Evolutionary conservation across 2,113 vertebrate species (phyloP).

Genomic region (Spheniscus mendiculus): DNA sequence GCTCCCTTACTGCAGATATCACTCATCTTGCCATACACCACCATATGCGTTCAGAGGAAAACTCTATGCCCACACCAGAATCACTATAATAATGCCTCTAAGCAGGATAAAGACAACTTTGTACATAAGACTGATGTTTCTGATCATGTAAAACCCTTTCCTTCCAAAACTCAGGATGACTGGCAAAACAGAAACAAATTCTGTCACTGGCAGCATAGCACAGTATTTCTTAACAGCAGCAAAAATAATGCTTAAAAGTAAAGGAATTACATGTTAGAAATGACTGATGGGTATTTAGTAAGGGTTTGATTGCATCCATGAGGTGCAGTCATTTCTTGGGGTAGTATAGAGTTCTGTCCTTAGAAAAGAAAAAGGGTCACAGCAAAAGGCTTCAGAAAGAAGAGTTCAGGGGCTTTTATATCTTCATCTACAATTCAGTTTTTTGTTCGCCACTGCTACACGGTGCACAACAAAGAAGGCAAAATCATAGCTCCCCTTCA

Average conservation of each 20-base stretch:
- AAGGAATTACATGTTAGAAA: neutral
- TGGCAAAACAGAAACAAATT: neutral
- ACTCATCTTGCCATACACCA: neutral
- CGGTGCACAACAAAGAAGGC: accelerated
- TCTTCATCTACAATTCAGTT: neutral
- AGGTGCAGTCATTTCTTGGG: neutral
- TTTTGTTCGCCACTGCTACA: neutral
- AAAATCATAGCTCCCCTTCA: neutral
- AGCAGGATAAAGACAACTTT: neutral
- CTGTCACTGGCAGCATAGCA: neutral
- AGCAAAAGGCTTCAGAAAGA: neutral
- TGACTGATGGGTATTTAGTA: neutral
- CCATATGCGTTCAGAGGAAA: neutral
- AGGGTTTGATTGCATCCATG: neutral
- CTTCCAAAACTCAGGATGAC: neutral
- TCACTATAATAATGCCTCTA: neutral
- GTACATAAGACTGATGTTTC: neutral
- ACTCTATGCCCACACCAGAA: neutral
- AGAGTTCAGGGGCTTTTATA: neutral
- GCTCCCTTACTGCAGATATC: neutral
- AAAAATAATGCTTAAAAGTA: neutral
- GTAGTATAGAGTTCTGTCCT: neutral
- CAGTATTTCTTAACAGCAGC: neutral
- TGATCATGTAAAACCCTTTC: neutral
- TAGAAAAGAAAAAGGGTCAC: neutral